phyloP scores from a whole-genome alignment of 2,888 invertebrate genomes.

The Xylophagus ater region DNA sequence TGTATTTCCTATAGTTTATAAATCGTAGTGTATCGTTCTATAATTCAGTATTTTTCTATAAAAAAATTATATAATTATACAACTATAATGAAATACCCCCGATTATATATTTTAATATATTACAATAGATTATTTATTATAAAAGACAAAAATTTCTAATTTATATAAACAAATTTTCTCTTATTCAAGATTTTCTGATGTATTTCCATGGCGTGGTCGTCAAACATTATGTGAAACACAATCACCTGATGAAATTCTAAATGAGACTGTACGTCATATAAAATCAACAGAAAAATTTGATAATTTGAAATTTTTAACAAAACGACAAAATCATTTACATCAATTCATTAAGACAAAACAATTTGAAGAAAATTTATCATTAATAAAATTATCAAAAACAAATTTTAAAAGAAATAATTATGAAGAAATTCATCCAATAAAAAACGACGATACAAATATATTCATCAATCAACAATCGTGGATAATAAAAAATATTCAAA shows the following conservation, averaged over 20 bases:
- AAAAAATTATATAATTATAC: too few species aligned
- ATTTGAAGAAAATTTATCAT: background rate
- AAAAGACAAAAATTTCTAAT: too few species aligned
- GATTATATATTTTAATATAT: too few species aligned
- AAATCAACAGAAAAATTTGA: constrained; percentile 23
- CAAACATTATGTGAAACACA: constrained; percentile 22
- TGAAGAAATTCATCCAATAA: constrained; percentile 1
- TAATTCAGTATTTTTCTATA: too few species aligned
- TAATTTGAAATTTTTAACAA: constrained; percentile 24
- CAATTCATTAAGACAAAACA: background rate
- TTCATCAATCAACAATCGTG: too few species aligned
- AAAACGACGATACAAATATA: too few species aligned
- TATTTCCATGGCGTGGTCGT: constrained; percentile 19
- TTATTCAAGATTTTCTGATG: constrained; percentile 18
- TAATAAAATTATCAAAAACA: background rate
- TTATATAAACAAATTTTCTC: background rate
- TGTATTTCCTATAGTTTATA: too few species aligned
- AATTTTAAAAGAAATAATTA: background rate
- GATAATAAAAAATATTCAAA: too few species aligned
- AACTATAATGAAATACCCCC: too few species aligned
- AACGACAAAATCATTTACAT: constrained; percentile 18
- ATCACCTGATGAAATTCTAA: constrained; percentile 24
- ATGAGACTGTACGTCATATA: constrained; percentile 29
- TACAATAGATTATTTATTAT: too few species aligned
- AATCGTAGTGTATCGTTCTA: too few species aligned